Percentiles rank a stretch among this genome's conserved stretches.
These are phyloP conservation scores for Catostomus latipinnis DNA, from an alignment of 2,797 vertebrate species.

Conservation along the genomic window DNA sequence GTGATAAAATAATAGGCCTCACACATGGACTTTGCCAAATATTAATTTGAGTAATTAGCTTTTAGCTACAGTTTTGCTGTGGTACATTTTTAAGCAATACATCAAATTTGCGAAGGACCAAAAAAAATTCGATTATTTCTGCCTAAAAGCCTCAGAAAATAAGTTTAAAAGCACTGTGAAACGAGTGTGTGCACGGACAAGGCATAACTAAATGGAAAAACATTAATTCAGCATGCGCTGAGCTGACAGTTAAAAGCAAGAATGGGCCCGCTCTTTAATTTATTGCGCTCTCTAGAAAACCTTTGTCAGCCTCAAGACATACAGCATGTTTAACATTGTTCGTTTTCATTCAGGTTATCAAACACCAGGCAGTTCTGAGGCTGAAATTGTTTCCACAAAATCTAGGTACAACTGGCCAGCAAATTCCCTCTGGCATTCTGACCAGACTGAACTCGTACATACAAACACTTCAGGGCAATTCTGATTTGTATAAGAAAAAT, in stretches of 20 bases:
- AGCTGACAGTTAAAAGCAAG: slow-evolving; percentile 20
- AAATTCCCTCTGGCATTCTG: slow-evolving; percentile 4
- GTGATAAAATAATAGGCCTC: too few relatives aligned
- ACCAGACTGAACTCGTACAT: background rate
- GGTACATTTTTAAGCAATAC: slow-evolving; percentile 2
- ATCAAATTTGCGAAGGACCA: slow-evolving; percentile 10
- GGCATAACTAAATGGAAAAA: slow-evolving; percentile 6
- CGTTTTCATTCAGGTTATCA: background rate
- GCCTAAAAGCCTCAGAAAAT: background rate
- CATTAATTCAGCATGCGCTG: background rate
- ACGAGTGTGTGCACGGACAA: background rate
- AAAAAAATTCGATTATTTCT: slow-evolving; percentile 18
- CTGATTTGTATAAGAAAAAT: background rate
- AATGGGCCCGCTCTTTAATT: background rate
- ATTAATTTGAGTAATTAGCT: background rate
- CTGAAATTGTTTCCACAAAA: background rate
- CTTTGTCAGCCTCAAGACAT: background rate
- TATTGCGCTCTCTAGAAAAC: slow-evolving; percentile 5
- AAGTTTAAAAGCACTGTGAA: background rate
- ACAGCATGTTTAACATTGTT: slow-evolving; percentile 28
- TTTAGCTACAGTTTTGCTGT: background rate
- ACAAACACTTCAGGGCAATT: slow-evolving; percentile 7
- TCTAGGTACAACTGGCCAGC: background rate
- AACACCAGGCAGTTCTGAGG: background rate
- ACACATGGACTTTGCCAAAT: background rate